Evolutionary conservation across 2,797 vertebrate genomes (phyloP).

Genomic region (Loriculus beryllinus): DNA sequence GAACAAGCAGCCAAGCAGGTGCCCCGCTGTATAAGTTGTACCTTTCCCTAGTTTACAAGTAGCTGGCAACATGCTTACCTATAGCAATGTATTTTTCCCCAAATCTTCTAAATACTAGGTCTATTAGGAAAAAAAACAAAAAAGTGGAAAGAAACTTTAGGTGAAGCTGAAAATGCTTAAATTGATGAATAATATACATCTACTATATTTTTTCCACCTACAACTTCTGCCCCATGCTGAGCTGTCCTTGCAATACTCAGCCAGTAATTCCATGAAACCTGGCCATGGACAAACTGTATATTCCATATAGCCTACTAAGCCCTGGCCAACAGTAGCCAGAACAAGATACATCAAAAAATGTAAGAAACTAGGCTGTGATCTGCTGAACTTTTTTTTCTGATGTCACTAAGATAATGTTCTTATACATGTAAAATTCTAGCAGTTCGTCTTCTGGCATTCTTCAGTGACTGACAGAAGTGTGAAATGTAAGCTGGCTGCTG

Average conservation of each 20-base stretch:
- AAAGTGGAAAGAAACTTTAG: not conserved
- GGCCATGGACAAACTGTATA: accelerated
- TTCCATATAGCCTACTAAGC: too few relatives aligned
- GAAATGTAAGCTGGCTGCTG: accelerated
- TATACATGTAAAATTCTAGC: accelerated
- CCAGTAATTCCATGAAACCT: not conserved
- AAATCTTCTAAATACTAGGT: not conserved
- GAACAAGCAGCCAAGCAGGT: not conserved
- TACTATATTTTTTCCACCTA: not conserved
- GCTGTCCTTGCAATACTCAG: not conserved
- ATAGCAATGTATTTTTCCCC: accelerated
- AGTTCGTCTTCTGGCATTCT: too few relatives aligned
- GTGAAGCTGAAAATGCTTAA: too few relatives aligned
- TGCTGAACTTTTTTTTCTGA: not conserved
- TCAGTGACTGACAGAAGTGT: accelerated
- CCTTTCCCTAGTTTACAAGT: not conserved
- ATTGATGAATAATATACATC: too few relatives aligned
- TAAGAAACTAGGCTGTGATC: accelerated
- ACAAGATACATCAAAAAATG: not conserved
- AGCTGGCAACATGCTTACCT: accelerated
- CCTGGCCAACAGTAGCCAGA: accelerated
- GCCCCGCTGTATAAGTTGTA: not conserved
- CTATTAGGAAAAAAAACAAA: not conserved
- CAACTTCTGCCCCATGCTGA: not conserved
- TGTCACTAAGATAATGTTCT: not conserved